Evolutionary conservation across 1,140 invertebrate genomes (phyloP), one percentile per base, ranked within the genome.

Genomic region (Helicoverpa zea): DNA sequence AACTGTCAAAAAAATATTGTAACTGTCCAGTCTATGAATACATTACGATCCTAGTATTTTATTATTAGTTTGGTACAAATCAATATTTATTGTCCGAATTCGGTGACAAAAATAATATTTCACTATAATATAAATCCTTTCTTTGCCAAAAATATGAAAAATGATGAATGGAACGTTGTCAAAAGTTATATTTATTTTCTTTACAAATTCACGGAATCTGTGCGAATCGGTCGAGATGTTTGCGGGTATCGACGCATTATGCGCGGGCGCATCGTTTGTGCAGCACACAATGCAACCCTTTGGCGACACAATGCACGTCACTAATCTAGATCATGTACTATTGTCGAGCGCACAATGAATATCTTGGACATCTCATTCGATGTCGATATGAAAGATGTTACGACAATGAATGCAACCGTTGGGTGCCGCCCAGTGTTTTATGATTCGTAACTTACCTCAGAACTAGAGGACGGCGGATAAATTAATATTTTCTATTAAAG

Each of bases 281-380:
- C 35, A 30, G 52, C 70, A 64, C 68, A 84, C 87, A 90, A 87
- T 83, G 83, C 84, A 91, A 90, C 88, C 88, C 89, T 90, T 91
- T 91, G 87, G 83, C 63, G 85, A 88, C 83, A 90, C 88, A 89
- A 89, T 89, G 68, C 84, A 81, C 85, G 79, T 88, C 81, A 89
- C 86, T 90, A 87, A 91, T 92, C 90, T 91, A 92, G 88, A 92
- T 91, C 89, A 90, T 86, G 85, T 82, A 84, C 81, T 87, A 87
- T 91, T 91, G 88, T 90, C n/a, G n/a, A 72, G 47, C 52, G 86
- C 82, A 89, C 82, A 88, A 85, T 84, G 64, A 70, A 64, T 61
- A 75, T 83, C 49, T 78, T 54, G 23, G 82, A 86, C 83, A 85
- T 88, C 84, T 91, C 73, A 86, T 86, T 88, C 83, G 81, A 87